Evolutionary conservation across 2,797 vertebrate genomes (phyloP).

Genomic region (Squalus acanthias): DNA sequence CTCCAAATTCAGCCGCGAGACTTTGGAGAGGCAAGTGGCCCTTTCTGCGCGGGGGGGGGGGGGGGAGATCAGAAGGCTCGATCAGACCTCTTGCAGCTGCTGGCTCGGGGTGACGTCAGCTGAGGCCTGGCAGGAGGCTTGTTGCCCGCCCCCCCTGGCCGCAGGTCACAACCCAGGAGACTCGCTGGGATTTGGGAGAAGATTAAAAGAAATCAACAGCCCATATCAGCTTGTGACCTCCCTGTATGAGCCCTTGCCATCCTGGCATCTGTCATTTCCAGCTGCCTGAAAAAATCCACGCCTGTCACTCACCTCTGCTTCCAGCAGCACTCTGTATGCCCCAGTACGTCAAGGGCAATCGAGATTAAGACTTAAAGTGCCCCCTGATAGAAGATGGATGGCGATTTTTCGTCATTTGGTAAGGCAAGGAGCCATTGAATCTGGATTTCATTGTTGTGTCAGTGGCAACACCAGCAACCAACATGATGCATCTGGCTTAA

Average conservation of each 20-base stretch:
- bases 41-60: too few relatives aligned
- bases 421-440: too few relatives aligned
- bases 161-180: too few relatives aligned
- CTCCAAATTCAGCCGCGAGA: too few relatives aligned
- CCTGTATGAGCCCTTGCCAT: background rate
- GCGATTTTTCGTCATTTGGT: background rate
- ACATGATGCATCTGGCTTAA: background rate
- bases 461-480: background rate
- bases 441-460: too few relatives aligned
- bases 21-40: background rate
- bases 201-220: background rate
- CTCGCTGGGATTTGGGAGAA: background rate
- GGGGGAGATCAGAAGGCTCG: background rate
- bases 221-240: background rate
- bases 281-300: background rate
- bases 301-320: background rate
- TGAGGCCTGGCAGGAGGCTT: background rate
- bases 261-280: background rate
- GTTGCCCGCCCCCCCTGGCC: too few relatives aligned
- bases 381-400: background rate
- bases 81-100: background rate
- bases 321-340: background rate
- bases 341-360: background rate
- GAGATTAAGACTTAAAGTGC: background rate
- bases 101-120: too few relatives aligned